Evolutionary conservation across 2,888 invertebrate species (phyloP).

Genomic region (Apocheima hispidaria): DNA sequence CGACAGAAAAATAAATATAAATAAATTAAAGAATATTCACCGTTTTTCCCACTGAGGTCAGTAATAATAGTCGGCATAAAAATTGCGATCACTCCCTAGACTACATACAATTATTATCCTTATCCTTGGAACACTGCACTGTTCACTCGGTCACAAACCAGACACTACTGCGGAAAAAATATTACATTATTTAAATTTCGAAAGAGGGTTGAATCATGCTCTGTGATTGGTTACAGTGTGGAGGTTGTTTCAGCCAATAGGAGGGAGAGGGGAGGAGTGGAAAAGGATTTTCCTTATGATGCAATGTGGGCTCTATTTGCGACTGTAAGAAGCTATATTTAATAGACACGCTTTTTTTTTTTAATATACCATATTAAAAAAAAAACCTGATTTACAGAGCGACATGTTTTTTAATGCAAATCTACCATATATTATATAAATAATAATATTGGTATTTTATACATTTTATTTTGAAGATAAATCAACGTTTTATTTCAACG

Average conservation of each 20-base stretch:
- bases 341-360: no score
- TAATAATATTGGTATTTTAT: no score
- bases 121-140: conserved; percentile 37
- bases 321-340: not conserved
- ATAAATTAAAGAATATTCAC: conserved; percentile 37
- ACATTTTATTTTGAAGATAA: no score
- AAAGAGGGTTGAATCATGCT: conserved; percentile 60
- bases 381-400: no score
- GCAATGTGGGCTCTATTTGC: not conserved
- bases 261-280: conserved; percentile 50
- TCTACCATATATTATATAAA: no score
- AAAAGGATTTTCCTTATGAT: conserved; percentile 28
- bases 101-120: no score
- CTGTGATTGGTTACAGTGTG: conserved; percentile 62
- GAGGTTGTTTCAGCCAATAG: conserved; percentile 58
- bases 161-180: conserved; percentile 62
- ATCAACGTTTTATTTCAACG: no score
- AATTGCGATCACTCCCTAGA: conserved; percentile 44
- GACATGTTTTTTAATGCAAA: no score
- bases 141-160: conserved; percentile 40
- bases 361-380: no score
- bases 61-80: conserved; percentile 80
- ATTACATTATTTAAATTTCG: conserved; percentile 64
- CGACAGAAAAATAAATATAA: not conserved
- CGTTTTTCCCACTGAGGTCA: conserved; percentile 56